A percentile compares a stretch with the other conserved stretches of the same genome.
Evolutionary conservation across 2,888 invertebrate genomes (phyloP).

Genomic region (Phoronis australis): DNA sequence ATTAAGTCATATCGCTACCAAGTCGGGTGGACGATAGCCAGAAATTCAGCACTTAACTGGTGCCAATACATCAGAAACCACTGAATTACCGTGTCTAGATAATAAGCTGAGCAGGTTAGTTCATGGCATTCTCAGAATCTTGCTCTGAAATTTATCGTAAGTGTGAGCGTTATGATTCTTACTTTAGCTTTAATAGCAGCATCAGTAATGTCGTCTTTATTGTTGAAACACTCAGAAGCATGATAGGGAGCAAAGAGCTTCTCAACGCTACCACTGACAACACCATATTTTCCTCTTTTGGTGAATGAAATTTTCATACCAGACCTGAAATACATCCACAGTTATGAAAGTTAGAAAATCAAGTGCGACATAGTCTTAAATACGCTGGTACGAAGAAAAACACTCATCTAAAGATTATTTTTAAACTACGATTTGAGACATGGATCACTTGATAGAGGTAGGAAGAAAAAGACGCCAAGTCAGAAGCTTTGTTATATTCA

Average conservation of each 20-base stretch:
- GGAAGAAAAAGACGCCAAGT: neutral
- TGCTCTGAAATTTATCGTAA: no score
- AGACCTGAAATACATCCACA: conserved; percentile 33
- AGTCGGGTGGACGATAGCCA: no score
- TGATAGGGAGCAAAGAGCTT: conserved; percentile 42
- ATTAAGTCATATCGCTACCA: no score
- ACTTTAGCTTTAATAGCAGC: conserved; percentile 36
- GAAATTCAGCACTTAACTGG: no score
- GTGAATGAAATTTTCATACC: conserved; percentile 42
- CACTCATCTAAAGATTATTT: neutral
- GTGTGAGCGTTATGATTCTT: neutral
- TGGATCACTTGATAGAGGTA: neutral
- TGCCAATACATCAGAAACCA: neutral
- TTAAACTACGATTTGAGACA: no score
- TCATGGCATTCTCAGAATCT: no score
- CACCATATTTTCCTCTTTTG: conserved; percentile 44
- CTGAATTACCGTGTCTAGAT: neutral
- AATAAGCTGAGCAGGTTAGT: neutral
- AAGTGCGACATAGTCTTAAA: neutral
- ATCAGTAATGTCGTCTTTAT: conserved; percentile 33
- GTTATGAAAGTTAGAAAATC: neutral
- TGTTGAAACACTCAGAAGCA: conserved; percentile 37
- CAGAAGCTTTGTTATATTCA: no score
- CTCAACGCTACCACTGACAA: conserved; percentile 44
- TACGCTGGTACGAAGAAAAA: neutral